Percentiles rank a stretch among this genome's conserved stretches.
These are phyloP conservation scores for Protomyctophum bolini DNA, from an alignment of 2,113 vertebrate species.

Conservation along the genomic window DNA sequence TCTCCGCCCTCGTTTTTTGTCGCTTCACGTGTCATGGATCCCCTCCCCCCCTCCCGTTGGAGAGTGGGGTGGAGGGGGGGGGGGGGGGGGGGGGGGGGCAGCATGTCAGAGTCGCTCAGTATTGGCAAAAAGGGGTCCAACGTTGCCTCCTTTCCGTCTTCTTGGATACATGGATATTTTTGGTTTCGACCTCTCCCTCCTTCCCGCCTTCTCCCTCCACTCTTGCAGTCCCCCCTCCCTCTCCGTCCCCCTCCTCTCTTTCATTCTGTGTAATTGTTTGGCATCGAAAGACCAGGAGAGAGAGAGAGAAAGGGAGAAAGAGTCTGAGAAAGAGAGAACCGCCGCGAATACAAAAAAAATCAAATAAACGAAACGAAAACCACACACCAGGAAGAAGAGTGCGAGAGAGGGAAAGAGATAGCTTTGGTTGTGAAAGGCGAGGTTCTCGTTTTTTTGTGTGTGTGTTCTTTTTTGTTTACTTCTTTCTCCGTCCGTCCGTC, in stretches of 20 bases:
- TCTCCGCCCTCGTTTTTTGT: slow-evolving; percentile 49
- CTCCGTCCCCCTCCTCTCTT: slow-evolving; percentile 73
- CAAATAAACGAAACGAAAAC: too few species aligned
- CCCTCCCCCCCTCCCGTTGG: slow-evolving; percentile 43
- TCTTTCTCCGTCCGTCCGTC: slow-evolving; percentile 18
- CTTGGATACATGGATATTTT: slow-evolving; percentile 79
- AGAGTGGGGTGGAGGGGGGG: slow-evolving; percentile 46
- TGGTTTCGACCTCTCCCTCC: slow-evolving; percentile 76
- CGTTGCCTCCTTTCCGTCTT: slow-evolving; percentile 64
- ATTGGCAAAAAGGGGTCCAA: slow-evolving; percentile 71
- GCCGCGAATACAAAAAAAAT: slow-evolving; percentile 41
- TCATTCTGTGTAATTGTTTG: slow-evolving; percentile 82
- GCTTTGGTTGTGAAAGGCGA: slow-evolving; percentile 82
- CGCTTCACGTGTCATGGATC: slow-evolving; percentile 60
- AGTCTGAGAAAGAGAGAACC: slow-evolving; percentile 42
- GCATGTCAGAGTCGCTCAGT: slow-evolving; percentile 43
- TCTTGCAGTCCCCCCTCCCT: slow-evolving; percentile 66
- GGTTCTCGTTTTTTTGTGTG: slow-evolving; percentile 53
- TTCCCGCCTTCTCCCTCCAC: slow-evolving; percentile 51
- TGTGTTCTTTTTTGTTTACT: slow-evolving; percentile 23
- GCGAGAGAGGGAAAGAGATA: slow-evolving; percentile 77
- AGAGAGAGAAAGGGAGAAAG: slow-evolving; percentile 55
- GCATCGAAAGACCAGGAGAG: slow-evolving; percentile 80
- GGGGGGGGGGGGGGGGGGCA: slow-evolving; percentile 44
- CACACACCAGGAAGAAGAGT: slow-evolving; percentile 59